phyloP scores from a whole-genome alignment of 2,797 vertebrate genomes.

The Epinephelus awoara region DNA sequence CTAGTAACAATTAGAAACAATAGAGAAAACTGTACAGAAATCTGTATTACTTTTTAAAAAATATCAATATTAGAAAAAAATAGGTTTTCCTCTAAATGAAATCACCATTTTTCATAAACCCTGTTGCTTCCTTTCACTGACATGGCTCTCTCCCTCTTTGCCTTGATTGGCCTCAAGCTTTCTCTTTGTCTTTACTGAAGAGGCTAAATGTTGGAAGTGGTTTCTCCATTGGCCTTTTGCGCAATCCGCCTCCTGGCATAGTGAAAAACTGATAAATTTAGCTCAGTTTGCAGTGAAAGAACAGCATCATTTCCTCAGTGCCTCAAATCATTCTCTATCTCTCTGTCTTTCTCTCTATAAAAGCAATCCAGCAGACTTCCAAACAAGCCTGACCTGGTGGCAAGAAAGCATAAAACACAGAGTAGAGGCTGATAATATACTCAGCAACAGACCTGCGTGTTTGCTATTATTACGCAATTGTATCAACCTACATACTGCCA shows the following conservation, averaged over 20 bases:
- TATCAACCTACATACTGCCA: constrained; percentile 11
- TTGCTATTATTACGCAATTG: constrained; percentile 31
- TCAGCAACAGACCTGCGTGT: not conserved
- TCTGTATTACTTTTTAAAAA: too few species aligned
- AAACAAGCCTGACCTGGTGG: constrained; percentile 5
- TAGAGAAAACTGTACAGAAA: not conserved
- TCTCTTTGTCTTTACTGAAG: not conserved
- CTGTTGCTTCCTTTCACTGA: not conserved
- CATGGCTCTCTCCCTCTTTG: not conserved
- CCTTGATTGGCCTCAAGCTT: not conserved
- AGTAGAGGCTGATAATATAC: not conserved
- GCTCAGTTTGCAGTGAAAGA: constrained; percentile 38
- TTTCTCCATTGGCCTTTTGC: constrained; percentile 21
- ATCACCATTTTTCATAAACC: not conserved
- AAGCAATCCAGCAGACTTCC: constrained; percentile 25
- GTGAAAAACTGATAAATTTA: constrained; percentile 32
- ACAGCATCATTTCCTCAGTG: constrained; percentile 5
- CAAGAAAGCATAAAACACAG: constrained; percentile 15
- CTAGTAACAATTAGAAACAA: not conserved
- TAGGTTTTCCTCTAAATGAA: not conserved
- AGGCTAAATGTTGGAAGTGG: constrained; percentile 26
- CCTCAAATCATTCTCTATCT: constrained; percentile 32
- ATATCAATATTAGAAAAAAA: not conserved
- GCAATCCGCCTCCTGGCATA: constrained; percentile 4
- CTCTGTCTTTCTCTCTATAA: constrained; percentile 7